Evolutionary conservation across 2,888 invertebrate species (phyloP), one percentile per base, ranked within the genome.

Genomic region (Lasioglossum marginatum): DNA sequence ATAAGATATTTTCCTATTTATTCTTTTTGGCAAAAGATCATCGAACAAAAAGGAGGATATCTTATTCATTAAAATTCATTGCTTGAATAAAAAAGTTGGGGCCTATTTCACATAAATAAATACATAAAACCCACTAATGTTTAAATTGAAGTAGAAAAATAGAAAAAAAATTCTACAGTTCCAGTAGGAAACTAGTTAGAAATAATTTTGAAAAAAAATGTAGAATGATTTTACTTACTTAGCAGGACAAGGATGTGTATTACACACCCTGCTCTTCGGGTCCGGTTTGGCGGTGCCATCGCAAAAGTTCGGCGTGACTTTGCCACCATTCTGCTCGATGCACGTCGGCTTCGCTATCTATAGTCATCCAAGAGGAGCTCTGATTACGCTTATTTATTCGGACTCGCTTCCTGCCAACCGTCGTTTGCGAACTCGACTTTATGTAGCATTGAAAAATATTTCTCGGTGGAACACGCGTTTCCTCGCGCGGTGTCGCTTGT

Each of bases 291-390:
- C 93, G 4, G 87, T 87, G 2, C 92, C 92, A 4, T 94, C 91
- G 86, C 96, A 96, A 90, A 96, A 96, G 37, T 92, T 92, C 6
- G 95, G 94, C 80, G 96, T 96, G 2, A 97, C 97, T 85, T 96
- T 95, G 0, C 97, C 97, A 4, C 95, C 95, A 89, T 96, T 95
- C 81, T 96, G 95, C 92, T 97, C 97, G 27, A 96, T 94, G 93
- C 97, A 97, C 4, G 95, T 94, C 31, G 96, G 95, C 83, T 96
- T 95, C 0, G 96, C 91, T 8, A 92, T 81, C 93, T 94, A 57
- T 48, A 63, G 83, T 68, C 12, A 37, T 34, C 37, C n/a, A n/a
- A 40, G 37, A 31, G 37, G 12, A 68, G 4, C 23, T 68, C 34
- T 34, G 66, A 68, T 68, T 34, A 66, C 66, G 66, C n/a, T 68